These are phyloP conservation scores for Sciurus vulgaris DNA, from an alignment of 2,797 vertebrate species.

Conservation along the genomic window DNA sequence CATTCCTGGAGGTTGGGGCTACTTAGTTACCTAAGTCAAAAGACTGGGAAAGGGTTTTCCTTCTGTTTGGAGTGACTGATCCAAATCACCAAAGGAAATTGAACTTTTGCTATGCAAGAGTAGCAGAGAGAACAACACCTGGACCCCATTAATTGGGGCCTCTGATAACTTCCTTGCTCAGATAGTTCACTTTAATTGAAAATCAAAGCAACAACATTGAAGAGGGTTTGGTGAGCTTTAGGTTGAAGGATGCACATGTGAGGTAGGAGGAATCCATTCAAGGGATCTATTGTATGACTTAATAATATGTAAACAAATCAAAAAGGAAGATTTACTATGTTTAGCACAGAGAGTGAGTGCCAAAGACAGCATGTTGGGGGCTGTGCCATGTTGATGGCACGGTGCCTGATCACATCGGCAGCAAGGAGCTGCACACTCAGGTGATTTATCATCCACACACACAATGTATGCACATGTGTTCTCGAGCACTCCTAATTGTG, in stretches of 20 bases:
- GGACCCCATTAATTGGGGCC: too few relatives aligned
- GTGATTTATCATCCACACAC: too few relatives aligned
- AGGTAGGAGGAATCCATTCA: not conserved
- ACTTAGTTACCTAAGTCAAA: not conserved
- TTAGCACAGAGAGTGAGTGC: not conserved
- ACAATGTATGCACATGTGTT: too few relatives aligned
- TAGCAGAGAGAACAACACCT: too few relatives aligned
- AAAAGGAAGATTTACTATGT: too few relatives aligned
- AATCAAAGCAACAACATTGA: not conserved
- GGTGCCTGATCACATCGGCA: too few relatives aligned
- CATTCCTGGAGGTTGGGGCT: not conserved
- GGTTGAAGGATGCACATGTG: not conserved
- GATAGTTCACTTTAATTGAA: not conserved
- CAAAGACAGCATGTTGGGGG: not conserved
- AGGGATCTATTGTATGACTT: not conserved
- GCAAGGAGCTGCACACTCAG: too few relatives aligned
- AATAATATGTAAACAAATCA: not conserved
- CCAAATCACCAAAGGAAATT: too few relatives aligned
- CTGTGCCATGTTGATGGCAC: too few relatives aligned
- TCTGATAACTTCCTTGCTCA: not conserved
- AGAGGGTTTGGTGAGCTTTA: not conserved
- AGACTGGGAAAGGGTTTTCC: too few relatives aligned
- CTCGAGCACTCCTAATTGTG: too few relatives aligned
- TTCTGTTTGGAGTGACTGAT: not conserved
- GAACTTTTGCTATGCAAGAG: fast-evolving